These are phyloP conservation scores for Hycleus phaleratus DNA, from an alignment of 1,140 invertebrate species.

Conservation along the genomic window DNA sequence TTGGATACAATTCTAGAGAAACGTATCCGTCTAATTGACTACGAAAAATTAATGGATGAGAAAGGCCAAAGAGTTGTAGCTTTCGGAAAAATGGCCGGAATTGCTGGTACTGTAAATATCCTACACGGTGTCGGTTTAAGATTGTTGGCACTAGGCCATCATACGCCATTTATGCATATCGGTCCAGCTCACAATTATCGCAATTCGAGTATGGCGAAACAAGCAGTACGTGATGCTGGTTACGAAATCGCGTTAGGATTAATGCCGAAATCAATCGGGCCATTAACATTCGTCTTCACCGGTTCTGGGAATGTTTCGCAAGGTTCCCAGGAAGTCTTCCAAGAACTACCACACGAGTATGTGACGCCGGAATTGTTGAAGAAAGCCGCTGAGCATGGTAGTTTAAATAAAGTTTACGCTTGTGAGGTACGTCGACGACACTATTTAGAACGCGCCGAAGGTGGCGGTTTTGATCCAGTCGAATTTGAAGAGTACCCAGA, in stretches of 20 bases:
- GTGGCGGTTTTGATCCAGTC: conserved; percentile 78
- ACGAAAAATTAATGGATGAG: conserved; percentile 91
- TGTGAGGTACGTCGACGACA: conserved; percentile 89
- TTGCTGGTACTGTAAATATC: conserved; percentile 98
- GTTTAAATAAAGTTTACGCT: conserved; percentile 79
- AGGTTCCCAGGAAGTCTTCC: conserved; percentile 96
- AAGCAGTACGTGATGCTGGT: conserved; percentile 93
- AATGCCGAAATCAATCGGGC: conserved; percentile 97
- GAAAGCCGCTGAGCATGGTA: conserved; percentile 94
- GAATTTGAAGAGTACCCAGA: conserved; percentile 93
- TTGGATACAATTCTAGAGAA: conserved; percentile 93
- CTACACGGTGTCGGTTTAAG: conserved; percentile 92
- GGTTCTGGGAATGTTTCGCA: conserved; percentile 81
- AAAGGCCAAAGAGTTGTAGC: conserved; percentile 88
- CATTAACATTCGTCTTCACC: conserved; percentile 96
- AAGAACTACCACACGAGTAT: conserved; percentile 95
- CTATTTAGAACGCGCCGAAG: conserved; percentile 87
- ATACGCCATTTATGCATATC: conserved; percentile 99
- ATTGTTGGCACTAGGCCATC: conserved; percentile 91
- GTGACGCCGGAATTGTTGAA: conserved; percentile 89
- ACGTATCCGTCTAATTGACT: conserved; percentile 93
- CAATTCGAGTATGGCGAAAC: conserved; percentile 93
- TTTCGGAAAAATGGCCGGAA: conserved; percentile 98
- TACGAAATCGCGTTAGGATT: conserved; percentile 96
- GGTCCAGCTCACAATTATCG: conserved; percentile 97